A percentile compares a stretch with the other conserved stretches of the same genome.
These are phyloP conservation scores for Cichlasoma orientale DNA, from an alignment of 2,797 vertebrate genomes.

Conservation along the genomic window DNA sequence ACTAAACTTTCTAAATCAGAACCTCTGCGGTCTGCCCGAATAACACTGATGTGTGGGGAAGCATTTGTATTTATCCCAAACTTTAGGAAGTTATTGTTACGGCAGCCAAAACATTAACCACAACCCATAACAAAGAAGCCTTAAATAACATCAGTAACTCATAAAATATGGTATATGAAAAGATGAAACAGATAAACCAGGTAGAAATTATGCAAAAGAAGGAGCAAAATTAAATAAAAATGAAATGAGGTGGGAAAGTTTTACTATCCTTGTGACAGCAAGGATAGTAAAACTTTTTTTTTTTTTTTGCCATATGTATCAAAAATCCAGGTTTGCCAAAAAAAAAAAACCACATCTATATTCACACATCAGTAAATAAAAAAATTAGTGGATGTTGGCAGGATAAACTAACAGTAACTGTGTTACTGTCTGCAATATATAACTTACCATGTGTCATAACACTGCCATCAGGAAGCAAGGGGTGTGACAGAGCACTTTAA, in stretches of 20 bases:
- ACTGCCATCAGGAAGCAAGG: constrained; percentile 2
- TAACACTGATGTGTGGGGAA: neutral
- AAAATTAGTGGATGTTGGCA: neutral
- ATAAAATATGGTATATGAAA: neutral
- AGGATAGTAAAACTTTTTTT: neutral
- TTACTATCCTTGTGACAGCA: neutral
- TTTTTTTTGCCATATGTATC: neutral
- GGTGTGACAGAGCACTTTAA: constrained; percentile 24
- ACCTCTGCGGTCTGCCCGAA: neutral
- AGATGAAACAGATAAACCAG: neutral
- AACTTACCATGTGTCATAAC: constrained; percentile 4
- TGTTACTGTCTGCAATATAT: neutral
- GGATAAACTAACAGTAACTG: constrained; percentile 22
- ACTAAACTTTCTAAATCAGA: neutral
- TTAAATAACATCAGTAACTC: neutral
- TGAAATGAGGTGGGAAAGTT: neutral
- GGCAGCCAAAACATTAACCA: neutral
- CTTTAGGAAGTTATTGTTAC: neutral
- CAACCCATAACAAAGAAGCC: neutral
- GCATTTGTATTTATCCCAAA: neutral
- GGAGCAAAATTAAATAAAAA: neutral
- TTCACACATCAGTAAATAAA: neutral
- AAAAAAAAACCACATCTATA: too few relatives aligned
- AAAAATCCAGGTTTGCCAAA: neutral
- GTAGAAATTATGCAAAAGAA: neutral